Percentiles rank a stretch among this genome's conserved stretches.
These are phyloP conservation scores for Anthoscopus minutus DNA, from an alignment of 2,113 vertebrate genomes.

Conservation along the genomic window DNA sequence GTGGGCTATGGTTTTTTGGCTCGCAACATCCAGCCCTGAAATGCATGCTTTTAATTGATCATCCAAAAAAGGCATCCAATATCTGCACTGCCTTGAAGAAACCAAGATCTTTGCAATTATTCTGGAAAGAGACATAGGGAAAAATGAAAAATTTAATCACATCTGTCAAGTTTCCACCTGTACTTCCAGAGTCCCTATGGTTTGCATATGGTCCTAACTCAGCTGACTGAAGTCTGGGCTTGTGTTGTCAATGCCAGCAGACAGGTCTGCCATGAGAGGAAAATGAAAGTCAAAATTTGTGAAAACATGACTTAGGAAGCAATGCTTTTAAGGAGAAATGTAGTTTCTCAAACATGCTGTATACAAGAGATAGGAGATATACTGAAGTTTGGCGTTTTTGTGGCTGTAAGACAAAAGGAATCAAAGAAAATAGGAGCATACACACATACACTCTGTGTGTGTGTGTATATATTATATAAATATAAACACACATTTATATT, in stretches of 20 bases:
- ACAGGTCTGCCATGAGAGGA: background rate
- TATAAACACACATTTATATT: background rate
- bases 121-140: background rate
- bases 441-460: no score
- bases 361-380: background rate
- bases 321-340: background rate
- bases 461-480: no score
- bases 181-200: background rate
- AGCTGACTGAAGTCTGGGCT: background rate
- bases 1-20: background rate
- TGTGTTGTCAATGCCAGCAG: background rate
- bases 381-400: background rate
- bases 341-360: background rate
- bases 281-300: background rate
- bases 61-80: background rate
- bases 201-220: background rate
- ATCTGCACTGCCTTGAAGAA: background rate
- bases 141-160: background rate
- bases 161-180: background rate
- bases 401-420: background rate
- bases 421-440: background rate
- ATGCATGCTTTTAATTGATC: background rate
- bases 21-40: background rate
- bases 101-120: background rate
- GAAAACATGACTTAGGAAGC: background rate